Evolutionary conservation across 2,888 invertebrate species (phyloP).

Genomic region (Thereva nobilitata): DNA sequence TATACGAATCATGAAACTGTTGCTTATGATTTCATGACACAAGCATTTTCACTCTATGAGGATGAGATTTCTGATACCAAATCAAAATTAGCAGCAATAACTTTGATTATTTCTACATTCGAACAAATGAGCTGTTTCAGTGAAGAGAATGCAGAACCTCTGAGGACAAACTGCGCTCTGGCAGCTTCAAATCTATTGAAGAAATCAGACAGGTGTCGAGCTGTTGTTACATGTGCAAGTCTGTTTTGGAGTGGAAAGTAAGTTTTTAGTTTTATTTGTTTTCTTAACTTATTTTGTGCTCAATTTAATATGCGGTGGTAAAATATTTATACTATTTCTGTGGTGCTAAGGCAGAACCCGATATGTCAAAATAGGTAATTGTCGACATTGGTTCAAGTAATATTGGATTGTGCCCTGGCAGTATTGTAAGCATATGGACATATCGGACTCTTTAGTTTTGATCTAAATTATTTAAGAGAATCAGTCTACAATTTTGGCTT

Average conservation of each 20-base stretch:
- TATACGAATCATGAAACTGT: constrained; percentile 96
- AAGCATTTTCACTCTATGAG: constrained; percentile 94
- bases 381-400: no score
- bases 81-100: constrained; percentile 94
- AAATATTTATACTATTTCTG: no score
- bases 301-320: no score
- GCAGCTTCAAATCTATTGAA: constrained; percentile 95
- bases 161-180: constrained; percentile 92
- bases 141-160: constrained; percentile 95
- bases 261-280: constrained; percentile 37
- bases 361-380: no score
- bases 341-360: no score
- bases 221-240: constrained; percentile 91
- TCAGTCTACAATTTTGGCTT: no score
- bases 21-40: constrained; percentile 96
- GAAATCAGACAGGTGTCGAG: constrained; percentile 97
- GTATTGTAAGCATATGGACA: no score
- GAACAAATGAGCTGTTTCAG: constrained; percentile 94
- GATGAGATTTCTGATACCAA: constrained; percentile 98
- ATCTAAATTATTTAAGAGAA: no score
- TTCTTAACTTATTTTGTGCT: neutral
- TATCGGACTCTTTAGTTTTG: no score
- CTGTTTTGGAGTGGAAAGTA: constrained; percentile 93
- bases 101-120: constrained; percentile 91
- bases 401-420: no score